A percentile compares a stretch with the other conserved stretches of the same genome.
phyloP scores from a whole-genome alignment of 2,113 vertebrate species.

The Mobula hypostoma region DNA sequence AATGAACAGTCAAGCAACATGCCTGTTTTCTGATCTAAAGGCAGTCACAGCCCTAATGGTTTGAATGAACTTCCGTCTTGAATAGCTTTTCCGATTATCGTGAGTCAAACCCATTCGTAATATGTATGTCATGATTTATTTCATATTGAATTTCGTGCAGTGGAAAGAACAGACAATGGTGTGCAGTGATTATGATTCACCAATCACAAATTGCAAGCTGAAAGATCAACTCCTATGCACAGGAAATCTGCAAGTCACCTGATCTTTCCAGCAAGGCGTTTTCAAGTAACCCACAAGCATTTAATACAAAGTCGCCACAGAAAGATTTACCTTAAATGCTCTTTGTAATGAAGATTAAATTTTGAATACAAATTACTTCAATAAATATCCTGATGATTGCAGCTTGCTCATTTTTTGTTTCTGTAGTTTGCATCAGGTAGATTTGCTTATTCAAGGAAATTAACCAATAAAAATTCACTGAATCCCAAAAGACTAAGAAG shows the following conservation, averaged over 20 bases:
- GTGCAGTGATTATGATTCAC: neutral
- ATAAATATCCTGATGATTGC: neutral
- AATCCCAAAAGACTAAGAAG: neutral
- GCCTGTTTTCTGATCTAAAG: too few relatives aligned
- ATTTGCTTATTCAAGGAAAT: neutral
- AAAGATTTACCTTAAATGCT: neutral
- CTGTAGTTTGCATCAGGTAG: neutral
- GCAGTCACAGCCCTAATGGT: neutral
- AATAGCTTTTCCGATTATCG: neutral
- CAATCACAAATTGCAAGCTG: neutral
- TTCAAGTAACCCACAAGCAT: neutral
- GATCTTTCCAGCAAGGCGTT: neutral
- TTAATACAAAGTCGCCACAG: too few relatives aligned
- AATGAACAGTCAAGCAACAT: too few relatives aligned
- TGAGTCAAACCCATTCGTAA: neutral
- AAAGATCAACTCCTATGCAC: neutral
- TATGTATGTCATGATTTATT: neutral
- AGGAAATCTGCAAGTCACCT: neutral
- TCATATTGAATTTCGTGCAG: neutral
- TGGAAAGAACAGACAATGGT: neutral
- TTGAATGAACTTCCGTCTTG: neutral
- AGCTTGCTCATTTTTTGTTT: neutral
- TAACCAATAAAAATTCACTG: neutral
- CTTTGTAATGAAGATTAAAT: neutral
- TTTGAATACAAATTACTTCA: neutral